Percentiles rank a stretch among this genome's conserved stretches.
These are phyloP conservation scores for Lithosia quadra DNA, from an alignment of 2,888 invertebrate genomes.

Conservation along the genomic window DNA sequence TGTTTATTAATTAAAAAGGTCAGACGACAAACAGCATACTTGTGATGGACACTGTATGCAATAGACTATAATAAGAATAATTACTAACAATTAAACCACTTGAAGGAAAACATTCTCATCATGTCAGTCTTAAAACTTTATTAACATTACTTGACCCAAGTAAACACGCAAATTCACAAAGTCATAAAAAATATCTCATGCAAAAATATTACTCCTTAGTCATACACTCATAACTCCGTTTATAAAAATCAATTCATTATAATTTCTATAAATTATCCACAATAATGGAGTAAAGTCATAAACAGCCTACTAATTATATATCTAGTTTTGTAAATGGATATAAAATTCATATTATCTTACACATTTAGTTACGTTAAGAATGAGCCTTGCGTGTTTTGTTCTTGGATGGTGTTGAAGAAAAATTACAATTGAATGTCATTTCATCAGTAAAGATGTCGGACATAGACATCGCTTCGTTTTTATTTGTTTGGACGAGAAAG, in stretches of 20 bases:
- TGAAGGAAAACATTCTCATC: slow-evolving; percentile 35
- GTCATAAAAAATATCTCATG: slow-evolving; percentile 64
- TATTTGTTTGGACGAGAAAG: slow-evolving; percentile 65
- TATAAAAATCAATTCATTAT: slow-evolving; percentile 58
- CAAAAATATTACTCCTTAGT: slow-evolving; percentile 61
- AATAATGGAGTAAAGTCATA: slow-evolving; percentile 73
- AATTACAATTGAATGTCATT: slow-evolving; percentile 80
- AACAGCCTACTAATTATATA: slow-evolving; percentile 51
- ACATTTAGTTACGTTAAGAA: slow-evolving; percentile 52
- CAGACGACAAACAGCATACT: slow-evolving; percentile 59
- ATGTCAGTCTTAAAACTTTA: slow-evolving; percentile 69
- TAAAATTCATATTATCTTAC: slow-evolving; percentile 66
- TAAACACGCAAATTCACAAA: slow-evolving; percentile 65
- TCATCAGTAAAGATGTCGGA: slow-evolving; percentile 81
- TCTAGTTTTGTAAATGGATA: slow-evolving; percentile 69
- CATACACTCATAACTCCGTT: slow-evolving; percentile 32
- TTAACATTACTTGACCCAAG: slow-evolving; percentile 69
- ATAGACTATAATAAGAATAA: slow-evolving; percentile 30
- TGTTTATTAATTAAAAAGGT: slow-evolving; percentile 58
- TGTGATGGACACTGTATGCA: slow-evolving; percentile 45
- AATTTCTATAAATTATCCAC: slow-evolving; percentile 66
- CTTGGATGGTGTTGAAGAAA: slow-evolving; percentile 83
- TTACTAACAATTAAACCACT: slow-evolving; percentile 38
- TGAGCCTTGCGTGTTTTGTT: slow-evolving; percentile 74
- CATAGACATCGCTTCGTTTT: slow-evolving; percentile 78